Percentiles rank a stretch among this genome's conserved stretches.
phyloP scores from a whole-genome alignment of 2,888 invertebrate species.

The Leucania comma region DNA sequence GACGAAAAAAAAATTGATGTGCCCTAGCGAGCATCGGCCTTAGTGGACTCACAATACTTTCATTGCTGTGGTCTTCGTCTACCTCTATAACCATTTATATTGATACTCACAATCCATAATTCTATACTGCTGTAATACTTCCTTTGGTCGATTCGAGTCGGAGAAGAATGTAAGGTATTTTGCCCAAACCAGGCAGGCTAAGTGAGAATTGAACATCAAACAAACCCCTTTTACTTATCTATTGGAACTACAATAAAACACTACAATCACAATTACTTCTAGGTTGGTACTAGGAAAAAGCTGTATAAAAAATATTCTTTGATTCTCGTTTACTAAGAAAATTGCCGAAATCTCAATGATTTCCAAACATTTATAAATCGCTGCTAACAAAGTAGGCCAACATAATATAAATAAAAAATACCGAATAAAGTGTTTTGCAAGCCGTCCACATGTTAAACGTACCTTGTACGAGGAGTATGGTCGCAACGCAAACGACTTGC shows the following conservation, averaged over 20 bases:
- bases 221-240: background rate
- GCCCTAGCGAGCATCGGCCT: no score
- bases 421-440: conserved; percentile 50
- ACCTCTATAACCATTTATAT: background rate
- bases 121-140: background rate
- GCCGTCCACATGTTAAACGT: conserved; percentile 47
- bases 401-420: conserved; percentile 36
- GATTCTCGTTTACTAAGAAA: background rate
- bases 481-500: conserved; percentile 58
- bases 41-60: background rate
- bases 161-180: background rate
- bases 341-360: conserved; percentile 10
- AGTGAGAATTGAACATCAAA: background rate
- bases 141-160: background rate
- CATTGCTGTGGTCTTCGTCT: background rate
- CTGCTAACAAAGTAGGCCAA: conserved; percentile 27
- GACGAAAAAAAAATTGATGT: no score
- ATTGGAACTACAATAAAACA: background rate
- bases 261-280: background rate
- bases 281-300: background rate
- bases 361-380: conserved; percentile 20
- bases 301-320: background rate
- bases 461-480: conserved; percentile 67
- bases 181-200: background rate
- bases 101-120: background rate